phyloP scores from a whole-genome alignment of 2,113 vertebrate species.

The Accipiter cooperii region DNA sequence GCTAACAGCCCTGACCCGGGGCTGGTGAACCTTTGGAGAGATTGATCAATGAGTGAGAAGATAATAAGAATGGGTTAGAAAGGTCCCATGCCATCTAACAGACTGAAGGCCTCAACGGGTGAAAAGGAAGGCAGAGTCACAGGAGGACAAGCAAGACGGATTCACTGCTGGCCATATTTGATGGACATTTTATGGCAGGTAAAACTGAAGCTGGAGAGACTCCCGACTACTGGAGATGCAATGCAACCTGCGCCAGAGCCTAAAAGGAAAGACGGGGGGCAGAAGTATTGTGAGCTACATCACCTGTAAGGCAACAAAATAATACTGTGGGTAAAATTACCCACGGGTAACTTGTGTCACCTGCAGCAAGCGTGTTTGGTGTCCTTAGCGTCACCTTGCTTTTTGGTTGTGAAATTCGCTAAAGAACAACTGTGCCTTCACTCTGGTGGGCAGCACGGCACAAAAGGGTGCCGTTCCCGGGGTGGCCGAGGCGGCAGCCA shows the following conservation, averaged over 20 bases:
- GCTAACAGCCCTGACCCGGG: neutral
- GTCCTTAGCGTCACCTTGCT: too few species aligned
- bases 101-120: neutral
- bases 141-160: neutral
- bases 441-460: neutral
- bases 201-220: neutral
- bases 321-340: fast-evolving
- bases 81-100: neutral
- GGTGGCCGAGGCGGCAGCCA: neutral
- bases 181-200: neutral
- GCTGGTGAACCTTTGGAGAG: neutral
- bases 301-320: neutral
- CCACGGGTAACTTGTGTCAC: too few species aligned
- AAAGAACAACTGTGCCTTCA: neutral
- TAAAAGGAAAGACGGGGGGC: too few species aligned
- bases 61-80: neutral
- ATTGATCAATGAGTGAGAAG: fast-evolving
- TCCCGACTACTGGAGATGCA: neutral
- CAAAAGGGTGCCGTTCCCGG: neutral
- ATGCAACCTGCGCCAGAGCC: neutral
- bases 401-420: neutral
- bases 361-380: neutral
- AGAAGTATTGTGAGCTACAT: fast-evolving
- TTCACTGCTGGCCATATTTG: neutral
- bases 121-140: neutral